Evolutionary conservation across 2,797 vertebrate species (phyloP), one percentile per base, ranked within the genome.

Genomic region (Acipenser oxyrinchus): DNA sequence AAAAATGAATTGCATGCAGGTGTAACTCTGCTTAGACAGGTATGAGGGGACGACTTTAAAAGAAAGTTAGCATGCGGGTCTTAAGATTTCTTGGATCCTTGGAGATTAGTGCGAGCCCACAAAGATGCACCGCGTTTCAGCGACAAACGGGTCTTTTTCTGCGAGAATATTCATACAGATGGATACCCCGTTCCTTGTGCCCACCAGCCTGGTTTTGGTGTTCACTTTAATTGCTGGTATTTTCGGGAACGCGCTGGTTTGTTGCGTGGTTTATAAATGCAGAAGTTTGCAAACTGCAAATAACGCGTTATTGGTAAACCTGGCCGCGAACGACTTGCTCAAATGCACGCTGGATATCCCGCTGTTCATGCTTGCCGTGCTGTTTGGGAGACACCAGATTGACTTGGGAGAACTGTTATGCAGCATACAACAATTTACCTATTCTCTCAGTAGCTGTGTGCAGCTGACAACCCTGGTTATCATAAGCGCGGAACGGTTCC

Each of bases 381-480:
- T 83, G 8, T 37, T 50, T 0, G 70, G 48, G 6, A 66, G 64
- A 4, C 62, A 9, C 13, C 62, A 55, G 6, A 6, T 18, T 9
- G 72, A 53, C 49, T 62, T 65, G 60, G 61, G 74, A 3, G 69
- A 61, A 68, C 57, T 67, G 0, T 52, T 79, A 68, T 86, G 79
- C 74, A 67, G 67, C 63, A 49, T 79, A 69, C 84, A 85, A 68
- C 80, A 75, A 72, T 85, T 87, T 74, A 83, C 79, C 11, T 85
- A 74, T 9, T 81, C 80, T 0, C 77, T 86, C 66, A 84, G 82
- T 73, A 81, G 83, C 76, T 79, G 81, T 6, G 81, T 80, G 10
- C 85, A 89, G 76, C 75, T 86, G 66, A 77, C 85, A 51, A 84
- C 78, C 2, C 76, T 86, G 71, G 81, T 82, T 70, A 63, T 82